A percentile compares a stretch with the other conserved stretches of the same genome.
Evolutionary conservation across 2,113 vertebrate genomes (phyloP).

Genomic region (Phaethon lepturus): DNA sequence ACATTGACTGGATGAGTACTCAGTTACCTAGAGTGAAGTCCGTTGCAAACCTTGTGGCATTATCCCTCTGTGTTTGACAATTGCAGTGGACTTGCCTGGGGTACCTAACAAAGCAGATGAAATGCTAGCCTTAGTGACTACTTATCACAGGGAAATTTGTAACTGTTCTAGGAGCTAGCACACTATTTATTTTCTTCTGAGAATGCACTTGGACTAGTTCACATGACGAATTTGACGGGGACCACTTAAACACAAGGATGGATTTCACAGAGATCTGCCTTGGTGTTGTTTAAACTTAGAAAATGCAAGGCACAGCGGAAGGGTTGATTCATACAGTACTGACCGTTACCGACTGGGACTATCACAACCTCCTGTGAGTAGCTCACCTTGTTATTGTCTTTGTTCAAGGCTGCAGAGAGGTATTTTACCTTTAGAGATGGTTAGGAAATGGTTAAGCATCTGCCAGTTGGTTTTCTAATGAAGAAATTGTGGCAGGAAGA

Average conservation of each 20-base stretch:
- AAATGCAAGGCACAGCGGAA: not conserved
- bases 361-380: not conserved
- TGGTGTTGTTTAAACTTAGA: not conserved
- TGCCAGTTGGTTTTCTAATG: not conserved
- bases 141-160: not conserved
- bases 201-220: not conserved
- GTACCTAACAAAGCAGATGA: not conserved
- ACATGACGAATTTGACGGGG: not conserved
- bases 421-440: not conserved
- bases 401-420: not conserved
- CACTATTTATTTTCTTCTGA: not conserved
- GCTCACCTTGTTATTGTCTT: not conserved
- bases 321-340: not conserved
- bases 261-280: not conserved
- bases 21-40: not conserved
- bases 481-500: not conserved
- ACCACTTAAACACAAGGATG: not conserved
- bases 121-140: not conserved
- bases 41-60: not conserved
- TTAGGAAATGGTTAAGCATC: not conserved
- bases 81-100: not conserved
- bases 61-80: not conserved
- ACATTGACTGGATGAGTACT: not conserved
- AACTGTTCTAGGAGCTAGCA: not conserved
- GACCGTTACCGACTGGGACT: not conserved